Base-by-base conservation (phyloP, 2,888 invertebrate species). In the Neoaliturus tenellus region DNA sequence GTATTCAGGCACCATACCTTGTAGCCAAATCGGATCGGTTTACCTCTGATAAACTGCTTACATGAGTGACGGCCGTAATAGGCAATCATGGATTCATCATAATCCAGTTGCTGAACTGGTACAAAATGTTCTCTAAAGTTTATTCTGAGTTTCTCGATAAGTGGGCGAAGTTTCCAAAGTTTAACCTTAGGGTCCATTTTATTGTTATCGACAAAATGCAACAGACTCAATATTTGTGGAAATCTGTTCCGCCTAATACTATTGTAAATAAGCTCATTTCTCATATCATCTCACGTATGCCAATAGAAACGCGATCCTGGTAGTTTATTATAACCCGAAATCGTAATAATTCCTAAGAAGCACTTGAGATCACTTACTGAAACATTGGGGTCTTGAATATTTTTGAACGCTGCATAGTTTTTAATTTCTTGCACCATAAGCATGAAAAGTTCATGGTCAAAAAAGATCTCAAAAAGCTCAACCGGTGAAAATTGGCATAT, bases 201-300 rank as follows among this genome's bases (percentile, higher is more conserved):
- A 62, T 85, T 87, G 73, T 87, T 48, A 48, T 48, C 83, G 12
- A 78, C 84, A 82, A 80, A 86, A 81, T 87, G 85, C 35, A 87
- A 82, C 84, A 78, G 83, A 28, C 82, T 44, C 44, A 83, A 80
- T 51, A 86, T 85, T 81, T 85, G 62, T 12, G 84, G 73, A 86
- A 87, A 86, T 17, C 85, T 69, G 51, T 86, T 85, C 58, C 86
- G 31, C 58, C 86, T 71, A 86, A 87, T 87, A 1, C 86, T 85
- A n/a, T 85, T 83, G 20, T 25, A 51, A 6, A 87, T 85, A 44
- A 87, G 33, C 6, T 71, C 20, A 55, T 86, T 86, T 33, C 82
- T 33, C 28, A 83, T 83, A 83, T 86, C 86, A 39, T 51, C 62
- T 8, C 20, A 23, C 28, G 51, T 58, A 71, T 86, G 80, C 86